Conservation (phyloP, 2,888 invertebrate species). For the Chymomyza fuscimana region DNA sequence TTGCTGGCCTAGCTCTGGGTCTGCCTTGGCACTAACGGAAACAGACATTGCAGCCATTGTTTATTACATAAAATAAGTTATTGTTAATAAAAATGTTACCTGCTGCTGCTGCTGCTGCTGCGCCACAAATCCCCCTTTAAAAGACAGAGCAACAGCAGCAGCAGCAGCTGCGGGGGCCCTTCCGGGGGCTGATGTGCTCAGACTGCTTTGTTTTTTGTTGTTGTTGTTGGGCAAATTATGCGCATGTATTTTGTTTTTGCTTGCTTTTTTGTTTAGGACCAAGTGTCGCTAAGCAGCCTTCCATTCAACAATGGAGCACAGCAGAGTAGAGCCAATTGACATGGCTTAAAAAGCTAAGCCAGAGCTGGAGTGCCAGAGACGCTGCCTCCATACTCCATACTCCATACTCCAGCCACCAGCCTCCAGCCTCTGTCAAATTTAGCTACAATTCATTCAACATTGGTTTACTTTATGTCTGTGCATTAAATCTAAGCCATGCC, state of each 20-base stretch:
- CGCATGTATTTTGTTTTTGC: slow-evolving; percentile 31
- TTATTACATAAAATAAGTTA: slow-evolving; percentile 60
- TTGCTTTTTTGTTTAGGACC: slow-evolving; percentile 16
- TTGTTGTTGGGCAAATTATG: slow-evolving; percentile 37
- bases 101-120: slow-evolving; percentile 25
- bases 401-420: background rate
- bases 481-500: slow-evolving; percentile 47
- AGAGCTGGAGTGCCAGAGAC: background rate
- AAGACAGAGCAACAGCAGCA: background rate
- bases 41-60: slow-evolving; percentile 48
- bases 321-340: background rate
- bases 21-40: slow-evolving; percentile 15
- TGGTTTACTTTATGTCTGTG: slow-evolving; percentile 41
- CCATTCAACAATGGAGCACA: background rate
- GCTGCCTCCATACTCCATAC: no score
- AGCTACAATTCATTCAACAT: slow-evolving; percentile 30
- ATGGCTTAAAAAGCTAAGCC: background rate
- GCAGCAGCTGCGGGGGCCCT: background rate
- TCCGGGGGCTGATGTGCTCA: background rate
- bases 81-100: slow-evolving; percentile 59
- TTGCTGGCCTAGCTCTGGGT: slow-evolving; percentile 8
- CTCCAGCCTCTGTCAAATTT: background rate
- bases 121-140: background rate
- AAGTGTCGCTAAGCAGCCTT: slow-evolving; percentile 31
- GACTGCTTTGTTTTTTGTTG: slow-evolving; percentile 11